Base-by-base conservation (phyloP, 1,140 invertebrate genomes). In the Cecropterus lyciades region DNA sequence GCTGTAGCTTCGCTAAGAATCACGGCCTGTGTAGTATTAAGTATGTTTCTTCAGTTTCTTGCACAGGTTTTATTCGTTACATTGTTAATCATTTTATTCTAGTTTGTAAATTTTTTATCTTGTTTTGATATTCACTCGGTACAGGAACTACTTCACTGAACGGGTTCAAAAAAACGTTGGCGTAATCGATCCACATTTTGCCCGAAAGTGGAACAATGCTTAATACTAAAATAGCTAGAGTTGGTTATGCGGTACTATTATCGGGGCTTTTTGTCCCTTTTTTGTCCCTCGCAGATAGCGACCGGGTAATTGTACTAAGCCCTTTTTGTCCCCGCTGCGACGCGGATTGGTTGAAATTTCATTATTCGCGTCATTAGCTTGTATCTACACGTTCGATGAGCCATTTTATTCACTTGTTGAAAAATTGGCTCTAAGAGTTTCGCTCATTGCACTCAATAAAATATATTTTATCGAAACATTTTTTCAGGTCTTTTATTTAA, bases 281-380 rank as follows among this genome's bases (percentile, higher is more conserved):
- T 56, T 56, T 56, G 37, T 56, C 53, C 37, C 37, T 56, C 37
- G 17, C 40, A 57, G 55, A 45, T 53, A 53, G 40, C 55, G 20
- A 40, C 37, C 13, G 56, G 43, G 56, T 59, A 59, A 59, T 59
- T 59, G 56, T 59, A 59, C 56, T 59, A 46, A 59, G 56, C 43
- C 24, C 56, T 59, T 46, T 59, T 59, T 59, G 56, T 46, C 42
- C 49, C 43, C 56, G 43, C 56, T 48, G 27, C 14, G 13, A n/a
- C 43, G 43, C 20, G 56, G 55, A 57, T 57, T 57, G 55, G 56
- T 59, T 48, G 43, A 59, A 59, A 59, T 48, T 59, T 59, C 56
- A 59, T 59, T 59, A 59, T 33, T 59, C 56, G 56, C 56, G 56
- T 59, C 56, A 59, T 59, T 59, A 59, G 43, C 56, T 59, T 48